Evolutionary conservation across 92 coral and sea anemone genomes (phyloP), one percentile per base, ranked within the genome.

Genomic region (Pocillopora meandrina): DNA sequence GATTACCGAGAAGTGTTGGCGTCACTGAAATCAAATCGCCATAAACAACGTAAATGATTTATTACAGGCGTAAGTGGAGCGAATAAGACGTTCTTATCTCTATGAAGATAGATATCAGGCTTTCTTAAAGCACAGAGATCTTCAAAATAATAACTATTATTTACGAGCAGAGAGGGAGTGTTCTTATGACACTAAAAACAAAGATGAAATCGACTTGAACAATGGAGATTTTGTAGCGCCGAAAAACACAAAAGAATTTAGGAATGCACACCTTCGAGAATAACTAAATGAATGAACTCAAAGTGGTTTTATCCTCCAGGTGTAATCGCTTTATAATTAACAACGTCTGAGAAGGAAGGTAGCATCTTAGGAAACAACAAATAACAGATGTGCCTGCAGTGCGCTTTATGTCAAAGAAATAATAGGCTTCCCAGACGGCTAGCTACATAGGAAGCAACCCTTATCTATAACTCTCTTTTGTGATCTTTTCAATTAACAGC

Each of bases 11-110:
- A 55, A 36, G 1, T 70, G 70, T 59, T 56, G 71, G 71, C 59
- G 35, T 42, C 36, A 59, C 14, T 60, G 23, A 19, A 69, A 19
- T 69, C 75, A 11, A 67, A 59, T 60, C 20, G 60, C 77, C 77
- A n/a, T 77, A 81, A 81, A 13, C 19, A 20, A 14, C 34, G 69
- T 81, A 12, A 81, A 81, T 68, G 12, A 71, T 60, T 81, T 17
- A 69, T 35, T n/a, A 13, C 33, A 33, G 31, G 26, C 36, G 57
- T 33, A 19, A 5, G 10, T 16, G 47, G 56, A 18, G 20, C 84
- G 76, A 80, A 80, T 80, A 10, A 70, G 76, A 18, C 36, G 52
- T 49, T 56, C 52, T 69, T 63, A 14, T 34, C 56, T 81, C 5
- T 18, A 17, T 42, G 3, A 18, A 47, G 26, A 65, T 66, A 59